Percentiles rank a stretch among this genome's conserved stretches.
These are phyloP conservation scores for Apotomis capreana DNA, from an alignment of 2,888 invertebrate genomes.

Conservation along the genomic window DNA sequence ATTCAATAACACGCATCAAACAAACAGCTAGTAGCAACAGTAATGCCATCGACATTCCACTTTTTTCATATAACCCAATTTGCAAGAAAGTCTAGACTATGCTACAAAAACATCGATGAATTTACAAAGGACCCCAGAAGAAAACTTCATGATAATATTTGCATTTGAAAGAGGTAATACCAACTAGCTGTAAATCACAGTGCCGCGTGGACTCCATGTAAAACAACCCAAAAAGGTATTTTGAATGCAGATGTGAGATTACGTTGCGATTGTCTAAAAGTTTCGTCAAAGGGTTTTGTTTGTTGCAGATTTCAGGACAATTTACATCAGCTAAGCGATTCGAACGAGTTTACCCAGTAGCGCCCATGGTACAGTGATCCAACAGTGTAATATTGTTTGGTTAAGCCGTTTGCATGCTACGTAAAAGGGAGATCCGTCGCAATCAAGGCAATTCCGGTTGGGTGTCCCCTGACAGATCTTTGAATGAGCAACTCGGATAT, in stretches of 20 bases:
- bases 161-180: slow-evolving; percentile 67
- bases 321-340: slow-evolving; percentile 57
- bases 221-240: slow-evolving; percentile 60
- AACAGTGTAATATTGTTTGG: slow-evolving; percentile 47
- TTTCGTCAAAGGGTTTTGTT: slow-evolving; percentile 46
- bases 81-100: background rate
- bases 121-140: slow-evolving; percentile 63
- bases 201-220: slow-evolving; percentile 50
- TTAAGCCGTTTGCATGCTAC: slow-evolving; percentile 53
- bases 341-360: slow-evolving; percentile 47
- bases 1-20: background rate
- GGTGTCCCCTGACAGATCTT: slow-evolving; percentile 44
- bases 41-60: background rate
- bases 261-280: slow-evolving; percentile 46
- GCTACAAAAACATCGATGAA: slow-evolving; percentile 60
- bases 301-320: slow-evolving; percentile 56
- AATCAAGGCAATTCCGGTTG: slow-evolving; percentile 49
- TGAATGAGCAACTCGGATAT: slow-evolving; percentile 39
- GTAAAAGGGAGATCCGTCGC: slow-evolving; percentile 50
- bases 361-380: slow-evolving; percentile 52
- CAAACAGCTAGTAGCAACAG: background rate
- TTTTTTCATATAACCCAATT: background rate
- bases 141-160: slow-evolving; percentile 66
- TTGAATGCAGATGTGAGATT: slow-evolving; percentile 60
- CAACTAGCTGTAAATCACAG: slow-evolving; percentile 59